Conservation (phyloP, 2,113 vertebrate genomes). For the Neoarius graeffei region DNA sequence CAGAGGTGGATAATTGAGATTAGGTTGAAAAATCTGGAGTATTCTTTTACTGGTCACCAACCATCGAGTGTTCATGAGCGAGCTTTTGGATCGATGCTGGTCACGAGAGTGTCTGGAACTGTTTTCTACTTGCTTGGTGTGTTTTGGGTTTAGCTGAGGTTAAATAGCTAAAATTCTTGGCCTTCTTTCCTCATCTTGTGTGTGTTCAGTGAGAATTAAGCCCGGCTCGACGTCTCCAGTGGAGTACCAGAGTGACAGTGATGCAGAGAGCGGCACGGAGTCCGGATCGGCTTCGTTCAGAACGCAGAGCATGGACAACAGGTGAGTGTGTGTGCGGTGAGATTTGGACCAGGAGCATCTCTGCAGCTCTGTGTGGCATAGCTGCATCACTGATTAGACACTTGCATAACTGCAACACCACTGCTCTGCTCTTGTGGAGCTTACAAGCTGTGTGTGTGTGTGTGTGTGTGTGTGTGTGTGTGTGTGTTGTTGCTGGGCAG, state of each 20-base stretch:
- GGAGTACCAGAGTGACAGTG: slow-evolving; percentile 78
- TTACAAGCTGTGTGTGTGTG: slow-evolving; percentile 47
- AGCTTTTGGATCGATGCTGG: background rate
- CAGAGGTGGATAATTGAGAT: background rate
- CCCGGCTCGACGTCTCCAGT: slow-evolving; percentile 76
- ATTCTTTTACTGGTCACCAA: background rate
- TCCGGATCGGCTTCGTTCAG: slow-evolving; percentile 73
- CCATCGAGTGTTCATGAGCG: background rate
- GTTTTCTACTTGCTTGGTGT: background rate
- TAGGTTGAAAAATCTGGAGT: background rate
- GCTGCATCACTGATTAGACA: slow-evolving; percentile 31
- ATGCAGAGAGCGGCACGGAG: slow-evolving; percentile 76
- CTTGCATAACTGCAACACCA: slow-evolving; percentile 48
- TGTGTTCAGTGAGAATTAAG: slow-evolving; percentile 72
- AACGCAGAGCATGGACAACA: slow-evolving; percentile 68
- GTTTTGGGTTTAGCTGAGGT: background rate
- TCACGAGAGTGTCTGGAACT: background rate
- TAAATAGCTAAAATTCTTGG: slow-evolving; percentile 4
- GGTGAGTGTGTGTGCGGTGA: slow-evolving; percentile 60
- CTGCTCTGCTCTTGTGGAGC: slow-evolving; percentile 37
- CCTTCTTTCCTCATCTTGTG: background rate
- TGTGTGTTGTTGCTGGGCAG: slow-evolving; percentile 70
- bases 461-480: slow-evolving; percentile 55
- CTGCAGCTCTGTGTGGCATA: slow-evolving; percentile 20
- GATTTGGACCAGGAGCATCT: background rate